Conservation (phyloP, 53 echinoderm and acorn worm genomes). For the Actinopyga echinites region DNA sequence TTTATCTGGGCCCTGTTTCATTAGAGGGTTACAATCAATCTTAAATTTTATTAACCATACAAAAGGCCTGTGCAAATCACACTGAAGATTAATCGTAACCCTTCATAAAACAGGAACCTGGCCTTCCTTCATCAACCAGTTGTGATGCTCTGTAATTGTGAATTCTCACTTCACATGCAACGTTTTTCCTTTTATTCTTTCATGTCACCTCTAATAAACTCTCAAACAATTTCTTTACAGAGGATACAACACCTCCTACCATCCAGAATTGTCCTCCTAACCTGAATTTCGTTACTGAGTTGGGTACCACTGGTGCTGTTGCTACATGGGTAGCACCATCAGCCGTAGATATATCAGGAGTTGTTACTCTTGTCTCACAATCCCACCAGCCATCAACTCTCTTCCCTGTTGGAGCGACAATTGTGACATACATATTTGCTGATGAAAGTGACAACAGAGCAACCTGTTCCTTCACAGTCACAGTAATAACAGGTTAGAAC, state of each 20-base stretch:
- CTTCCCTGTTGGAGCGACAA: not conserved
- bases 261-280: constrained; percentile 13
- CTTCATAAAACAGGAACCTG: too few species aligned
- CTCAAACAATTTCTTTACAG: not conserved
- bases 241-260: constrained; percentile 46
- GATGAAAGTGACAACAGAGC: constrained; percentile 33
- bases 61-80: too few species aligned
- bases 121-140: too few species aligned
- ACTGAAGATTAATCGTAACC: too few species aligned
- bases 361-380: not conserved
- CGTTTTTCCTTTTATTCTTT: too few species aligned
- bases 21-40: too few species aligned
- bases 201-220: too few species aligned
- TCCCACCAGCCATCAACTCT: not conserved
- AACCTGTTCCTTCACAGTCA: constrained; percentile 37
- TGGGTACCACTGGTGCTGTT: constrained; percentile 41
- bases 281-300: constrained; percentile 23
- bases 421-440: constrained; percentile 39
- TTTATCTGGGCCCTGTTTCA: too few species aligned
- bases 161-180: too few species aligned
- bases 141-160: too few species aligned
- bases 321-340: constrained; percentile 54
- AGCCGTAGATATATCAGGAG: constrained; percentile 55
- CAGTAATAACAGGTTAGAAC: constrained; percentile 24
- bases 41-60: too few species aligned